phyloP scores from a whole-genome alignment of 2,797 vertebrate genomes.

The Sebastes cheni region DNA sequence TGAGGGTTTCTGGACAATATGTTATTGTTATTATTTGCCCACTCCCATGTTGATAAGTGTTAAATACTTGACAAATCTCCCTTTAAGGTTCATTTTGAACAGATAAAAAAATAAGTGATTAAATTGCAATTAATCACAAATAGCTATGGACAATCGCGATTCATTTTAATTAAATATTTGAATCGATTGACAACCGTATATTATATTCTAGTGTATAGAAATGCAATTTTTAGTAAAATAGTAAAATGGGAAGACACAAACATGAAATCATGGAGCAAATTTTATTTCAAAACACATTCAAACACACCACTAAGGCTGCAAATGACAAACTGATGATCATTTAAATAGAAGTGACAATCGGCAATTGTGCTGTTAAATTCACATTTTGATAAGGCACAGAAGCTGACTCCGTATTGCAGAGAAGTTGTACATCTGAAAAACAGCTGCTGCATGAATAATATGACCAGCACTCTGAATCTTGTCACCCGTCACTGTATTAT shows the following conservation, averaged over 20 bases:
- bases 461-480: background rate
- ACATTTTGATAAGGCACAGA: conserved; percentile 38
- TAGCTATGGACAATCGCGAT: too few species aligned
- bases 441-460: background rate
- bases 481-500: background rate
- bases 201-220: background rate
- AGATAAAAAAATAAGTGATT: too few species aligned
- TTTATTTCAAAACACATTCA: conserved; percentile 52
- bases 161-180: too few species aligned
- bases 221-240: background rate
- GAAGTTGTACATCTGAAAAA: background rate
- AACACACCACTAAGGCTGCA: conserved; percentile 1
- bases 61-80: too few species aligned
- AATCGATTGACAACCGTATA: background rate
- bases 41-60: too few species aligned
- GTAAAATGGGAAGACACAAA: background rate
- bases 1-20: too few species aligned
- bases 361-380: background rate
- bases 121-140: too few species aligned
- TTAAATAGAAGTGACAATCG: background rate
- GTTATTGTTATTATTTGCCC: too few species aligned
- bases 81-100: too few species aligned
- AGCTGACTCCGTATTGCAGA: background rate
- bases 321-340: background rate
- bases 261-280: background rate